These are phyloP conservation scores for Elysia crispata DNA, from an alignment of 2,888 invertebrate genomes.

Conservation along the genomic window DNA sequence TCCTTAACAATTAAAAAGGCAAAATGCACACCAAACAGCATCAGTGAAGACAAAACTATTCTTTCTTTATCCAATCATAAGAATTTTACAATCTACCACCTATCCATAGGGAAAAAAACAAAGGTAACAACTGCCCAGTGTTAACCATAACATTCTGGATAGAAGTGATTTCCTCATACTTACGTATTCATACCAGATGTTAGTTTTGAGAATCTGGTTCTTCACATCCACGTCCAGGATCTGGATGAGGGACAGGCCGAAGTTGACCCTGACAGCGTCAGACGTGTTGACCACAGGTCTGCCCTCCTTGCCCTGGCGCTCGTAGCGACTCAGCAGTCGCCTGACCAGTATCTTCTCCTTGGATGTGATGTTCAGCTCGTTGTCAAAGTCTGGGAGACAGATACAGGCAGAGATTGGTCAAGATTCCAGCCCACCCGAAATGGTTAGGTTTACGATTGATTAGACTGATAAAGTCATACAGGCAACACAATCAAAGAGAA, in stretches of 20 bases:
- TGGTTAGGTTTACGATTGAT: neutral
- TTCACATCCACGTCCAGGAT: slow-evolving; percentile 71
- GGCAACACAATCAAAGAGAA: neutral
- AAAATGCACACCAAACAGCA: too few species aligned
- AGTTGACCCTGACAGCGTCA: slow-evolving; percentile 66
- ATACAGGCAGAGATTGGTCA: neutral
- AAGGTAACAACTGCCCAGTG: too few species aligned
- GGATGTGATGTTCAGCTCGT: slow-evolving; percentile 57
- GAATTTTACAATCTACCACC: too few species aligned
- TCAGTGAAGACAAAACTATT: too few species aligned
- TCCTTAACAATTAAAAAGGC: too few species aligned
- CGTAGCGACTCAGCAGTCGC: slow-evolving; percentile 68
- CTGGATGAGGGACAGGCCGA: slow-evolving; percentile 68
- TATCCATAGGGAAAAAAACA: too few species aligned
- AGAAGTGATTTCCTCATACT: slow-evolving; percentile 52
- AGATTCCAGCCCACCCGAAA: neutral
- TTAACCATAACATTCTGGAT: too few species aligned
- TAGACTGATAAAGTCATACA: neutral
- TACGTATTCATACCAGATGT: slow-evolving; percentile 72
- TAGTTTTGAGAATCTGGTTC: slow-evolving; percentile 70
- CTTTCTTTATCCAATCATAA: too few species aligned
- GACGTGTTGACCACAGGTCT: slow-evolving; percentile 70
- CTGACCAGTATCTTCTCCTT: slow-evolving; percentile 74
- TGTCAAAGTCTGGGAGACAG: slow-evolving; percentile 45
- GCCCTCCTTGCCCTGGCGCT: slow-evolving; percentile 64